phyloP scores from a whole-genome alignment of 2,113 vertebrate genomes.

The Oxygymnocypris stewartii region DNA sequence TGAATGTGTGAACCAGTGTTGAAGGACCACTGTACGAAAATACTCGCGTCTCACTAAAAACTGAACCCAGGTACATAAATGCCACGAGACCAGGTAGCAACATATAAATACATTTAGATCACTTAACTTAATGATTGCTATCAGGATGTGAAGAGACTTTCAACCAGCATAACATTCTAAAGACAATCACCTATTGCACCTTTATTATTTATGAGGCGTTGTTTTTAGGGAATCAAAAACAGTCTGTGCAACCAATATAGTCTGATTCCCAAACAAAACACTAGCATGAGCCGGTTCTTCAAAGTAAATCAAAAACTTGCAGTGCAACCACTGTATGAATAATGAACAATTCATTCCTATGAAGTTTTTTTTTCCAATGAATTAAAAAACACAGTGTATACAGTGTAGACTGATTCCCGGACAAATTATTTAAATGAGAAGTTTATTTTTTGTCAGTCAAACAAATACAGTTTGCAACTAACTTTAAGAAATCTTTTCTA shows the following conservation, averaged over 20 bases:
- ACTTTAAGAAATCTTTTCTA: not conserved
- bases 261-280: not conserved
- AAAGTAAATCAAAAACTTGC: not conserved
- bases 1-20: not conserved
- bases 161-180: too few relatives aligned
- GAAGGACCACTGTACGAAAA: not conserved
- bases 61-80: too few relatives aligned
- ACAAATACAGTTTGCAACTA: not conserved
- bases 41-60: too few relatives aligned
- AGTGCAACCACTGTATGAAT: not conserved
- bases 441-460: not conserved
- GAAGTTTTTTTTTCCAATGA: not conserved
- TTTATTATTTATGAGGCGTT: not conserved
- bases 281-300: not conserved
- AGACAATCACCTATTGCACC: too few relatives aligned
- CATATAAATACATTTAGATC: too few relatives aligned
- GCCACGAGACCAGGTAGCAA: too few relatives aligned
- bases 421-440: not conserved
- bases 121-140: too few relatives aligned
- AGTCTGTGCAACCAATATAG: not conserved
- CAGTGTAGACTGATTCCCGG: not conserved
- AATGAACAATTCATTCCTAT: not conserved
- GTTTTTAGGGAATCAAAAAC: not conserved
- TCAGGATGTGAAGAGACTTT: too few relatives aligned
- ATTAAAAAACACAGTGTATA: not conserved